Evolutionary conservation across 2,113 vertebrate genomes (phyloP), one percentile per base, ranked within the genome.

Genomic region (Herpetotheres cachinnans): DNA sequence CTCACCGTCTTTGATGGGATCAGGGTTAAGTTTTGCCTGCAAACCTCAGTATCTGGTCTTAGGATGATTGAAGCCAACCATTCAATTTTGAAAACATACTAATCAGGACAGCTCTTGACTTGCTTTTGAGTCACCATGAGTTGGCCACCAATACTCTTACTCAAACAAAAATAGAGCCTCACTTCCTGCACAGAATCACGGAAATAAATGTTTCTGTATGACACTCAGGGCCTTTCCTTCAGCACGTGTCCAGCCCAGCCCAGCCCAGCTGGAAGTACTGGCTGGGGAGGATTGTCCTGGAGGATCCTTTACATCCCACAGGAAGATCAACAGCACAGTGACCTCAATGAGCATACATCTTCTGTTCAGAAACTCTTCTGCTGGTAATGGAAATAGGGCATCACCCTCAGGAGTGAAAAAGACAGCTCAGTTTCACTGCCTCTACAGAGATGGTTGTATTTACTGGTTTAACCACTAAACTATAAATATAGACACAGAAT

Each of bases 241-340:
- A 9, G 11, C 5, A 7, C 0, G 0, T 11, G 18, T 12, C 44
- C 49, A 56, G 49, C 30, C 13, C 52, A 73, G 30, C 6, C 8
- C 72, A 47, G 26, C 21, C 27, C 42, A 36, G 25, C 16, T 20
- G 13, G 19, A 55, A 72, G 58, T 15, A 34, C 30, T 71, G n/a
- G 1, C 21, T n/a, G 20, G 11, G 4, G 2, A 38, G 7, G 7
- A 83, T 7, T 78, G 58, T 30, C 38, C 56, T 58, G 47, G 34
- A 93, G 50, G 17, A 66, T 74, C 63, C 21, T 55, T 70, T 42
- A 71, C 29, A 32, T 52, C 29, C 55, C 36, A 16, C 24, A 36
- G 47, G 59, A 84, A 84, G 32, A 47, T 55, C 12, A 73, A 7
- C 0, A 2, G 47, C 55, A 40, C 26, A 54, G 42, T 34, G 24